phyloP scores from a whole-genome alignment of 2,113 vertebrate genomes.

The Oreocharis arfaki region DNA sequence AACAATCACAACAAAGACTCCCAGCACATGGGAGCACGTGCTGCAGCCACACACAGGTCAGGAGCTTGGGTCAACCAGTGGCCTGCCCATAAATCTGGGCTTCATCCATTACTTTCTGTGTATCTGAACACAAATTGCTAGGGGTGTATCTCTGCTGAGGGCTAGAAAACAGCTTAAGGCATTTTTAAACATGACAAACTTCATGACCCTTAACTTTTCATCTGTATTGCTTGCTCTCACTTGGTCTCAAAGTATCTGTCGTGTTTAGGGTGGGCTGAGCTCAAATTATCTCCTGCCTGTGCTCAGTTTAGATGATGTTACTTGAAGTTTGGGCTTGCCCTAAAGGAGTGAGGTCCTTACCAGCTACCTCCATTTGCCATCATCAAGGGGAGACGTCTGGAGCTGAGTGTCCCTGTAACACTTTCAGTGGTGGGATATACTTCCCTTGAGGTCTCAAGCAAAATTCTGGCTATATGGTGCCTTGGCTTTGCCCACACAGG shows the following conservation, averaged over 20 bases:
- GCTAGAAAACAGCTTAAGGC: background rate
- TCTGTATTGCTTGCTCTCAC: background rate
- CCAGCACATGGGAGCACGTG: rapidly evolving
- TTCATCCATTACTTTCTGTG: background rate
- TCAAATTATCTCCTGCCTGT: background rate
- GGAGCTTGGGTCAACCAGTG: background rate
- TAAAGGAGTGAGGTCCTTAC: background rate
- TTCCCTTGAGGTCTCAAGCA: background rate
- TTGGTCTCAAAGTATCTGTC: background rate
- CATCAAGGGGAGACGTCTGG: background rate
- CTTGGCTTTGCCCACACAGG: background rate
- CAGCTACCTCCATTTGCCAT: background rate
- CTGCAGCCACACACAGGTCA: background rate
- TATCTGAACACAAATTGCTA: background rate
- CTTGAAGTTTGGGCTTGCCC: background rate
- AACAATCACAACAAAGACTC: background rate
- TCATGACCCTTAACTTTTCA: background rate
- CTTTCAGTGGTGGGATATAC: background rate
- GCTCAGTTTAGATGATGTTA: background rate
- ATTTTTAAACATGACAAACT: background rate
- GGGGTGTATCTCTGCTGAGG: background rate
- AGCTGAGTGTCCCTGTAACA: background rate
- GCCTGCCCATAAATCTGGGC: background rate
- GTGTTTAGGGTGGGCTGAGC: background rate
- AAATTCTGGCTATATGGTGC: background rate